Conservation (phyloP, 1,140 invertebrate species). For the Nasonia giraulti region DNA sequence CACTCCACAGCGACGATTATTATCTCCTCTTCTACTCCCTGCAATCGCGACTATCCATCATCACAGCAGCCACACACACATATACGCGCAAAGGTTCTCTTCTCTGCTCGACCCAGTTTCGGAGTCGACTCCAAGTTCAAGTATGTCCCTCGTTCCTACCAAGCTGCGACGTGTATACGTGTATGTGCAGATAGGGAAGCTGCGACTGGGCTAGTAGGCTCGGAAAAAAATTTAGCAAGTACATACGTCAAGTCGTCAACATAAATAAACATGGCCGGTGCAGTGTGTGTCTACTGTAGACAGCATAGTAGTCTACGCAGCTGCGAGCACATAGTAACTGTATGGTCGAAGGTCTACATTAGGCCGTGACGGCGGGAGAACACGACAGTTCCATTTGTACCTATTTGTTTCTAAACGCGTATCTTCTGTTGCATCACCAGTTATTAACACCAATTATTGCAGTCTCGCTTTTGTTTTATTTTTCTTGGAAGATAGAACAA, state of each 20-base stretch:
- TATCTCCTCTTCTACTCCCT: not conserved
- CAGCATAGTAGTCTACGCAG: no score
- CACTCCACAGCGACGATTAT: not conserved
- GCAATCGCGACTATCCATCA: not conserved
- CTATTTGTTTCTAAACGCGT: no score
- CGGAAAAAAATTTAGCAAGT: not conserved
- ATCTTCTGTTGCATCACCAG: no score
- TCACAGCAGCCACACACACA: not conserved
- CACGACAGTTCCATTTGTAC: no score
- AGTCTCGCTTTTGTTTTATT: no score
- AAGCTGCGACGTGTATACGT: no score
- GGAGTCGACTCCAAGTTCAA: not conserved
- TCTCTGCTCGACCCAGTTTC: not conserved
- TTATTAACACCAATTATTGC: no score
- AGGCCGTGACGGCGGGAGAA: no score
- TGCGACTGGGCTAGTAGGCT: not conserved
- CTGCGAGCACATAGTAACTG: no score
- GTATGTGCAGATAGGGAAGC: not conserved
- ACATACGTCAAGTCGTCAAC: slow-evolving; percentile 1
- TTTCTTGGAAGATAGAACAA: no score
- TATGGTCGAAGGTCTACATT: no score
- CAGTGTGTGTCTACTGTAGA: no score
- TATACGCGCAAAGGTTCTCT: not conserved
- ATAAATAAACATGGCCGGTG: slow-evolving; percentile 39
- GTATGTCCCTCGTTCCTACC: not conserved